phyloP scores from a whole-genome alignment of 1,140 invertebrate genomes.

The Bombus terrestris region DNA sequence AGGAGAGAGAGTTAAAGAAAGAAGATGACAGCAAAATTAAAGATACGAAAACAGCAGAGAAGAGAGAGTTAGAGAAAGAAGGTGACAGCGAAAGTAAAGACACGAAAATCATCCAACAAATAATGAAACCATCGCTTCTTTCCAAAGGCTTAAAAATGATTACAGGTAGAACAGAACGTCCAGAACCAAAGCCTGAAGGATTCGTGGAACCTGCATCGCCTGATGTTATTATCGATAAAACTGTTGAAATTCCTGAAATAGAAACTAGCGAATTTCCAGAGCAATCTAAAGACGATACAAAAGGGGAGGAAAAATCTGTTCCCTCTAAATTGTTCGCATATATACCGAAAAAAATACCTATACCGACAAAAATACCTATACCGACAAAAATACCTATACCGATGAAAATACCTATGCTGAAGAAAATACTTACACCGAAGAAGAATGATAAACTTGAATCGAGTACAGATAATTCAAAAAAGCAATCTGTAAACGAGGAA shows the following conservation, averaged over 20 bases:
- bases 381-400: background rate
- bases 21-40: background rate
- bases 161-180: background rate
- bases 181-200: background rate
- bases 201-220: background rate
- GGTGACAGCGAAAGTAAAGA: background rate
- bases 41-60: background rate
- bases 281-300: background rate
- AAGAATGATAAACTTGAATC: background rate
- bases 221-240: background rate
- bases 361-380: background rate
- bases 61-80: background rate
- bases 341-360: background rate
- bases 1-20: background rate
- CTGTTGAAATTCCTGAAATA: background rate
- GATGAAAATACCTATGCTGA: background rate
- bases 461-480: background rate
- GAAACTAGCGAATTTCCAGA: background rate
- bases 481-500: no score
- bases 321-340: background rate
- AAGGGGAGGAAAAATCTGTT: background rate
- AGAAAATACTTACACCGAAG: background rate
- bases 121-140: slow-evolving; percentile 34
- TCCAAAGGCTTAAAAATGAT: slow-evolving; percentile 35
- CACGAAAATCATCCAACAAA: background rate